Percentiles rank a stretch among this genome's conserved stretches.
phyloP scores from a whole-genome alignment of 2,113 vertebrate genomes.

The Malurus elegans region DNA sequence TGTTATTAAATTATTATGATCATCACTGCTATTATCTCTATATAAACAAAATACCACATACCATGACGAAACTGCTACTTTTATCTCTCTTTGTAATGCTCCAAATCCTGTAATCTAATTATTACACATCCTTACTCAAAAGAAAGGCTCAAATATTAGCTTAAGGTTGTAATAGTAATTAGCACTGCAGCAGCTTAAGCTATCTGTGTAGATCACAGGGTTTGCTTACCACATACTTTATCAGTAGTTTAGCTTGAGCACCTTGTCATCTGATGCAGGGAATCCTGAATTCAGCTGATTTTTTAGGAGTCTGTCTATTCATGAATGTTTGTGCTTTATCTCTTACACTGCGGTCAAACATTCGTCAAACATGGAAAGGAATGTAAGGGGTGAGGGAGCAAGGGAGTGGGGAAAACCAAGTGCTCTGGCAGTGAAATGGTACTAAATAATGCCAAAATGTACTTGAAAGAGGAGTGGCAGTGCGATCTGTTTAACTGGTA shows the following conservation, averaged over 20 bases:
- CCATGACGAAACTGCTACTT: slow-evolving; percentile 19
- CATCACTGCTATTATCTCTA: neutral
- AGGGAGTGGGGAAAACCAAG: neutral
- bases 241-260: neutral
- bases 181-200: slow-evolving; percentile 52
- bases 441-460: neutral
- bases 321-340: neutral
- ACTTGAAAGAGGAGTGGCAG: neutral
- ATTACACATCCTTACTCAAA: slow-evolving; percentile 60
- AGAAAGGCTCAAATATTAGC: slow-evolving; percentile 67
- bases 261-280: neutral
- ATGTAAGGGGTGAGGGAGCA: neutral
- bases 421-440: neutral
- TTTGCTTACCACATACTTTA: slow-evolving; percentile 29
- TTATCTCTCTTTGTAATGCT: slow-evolving; percentile 48
- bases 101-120: slow-evolving; percentile 71
- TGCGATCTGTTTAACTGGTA: neutral
- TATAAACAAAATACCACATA: slow-evolving; percentile 51
- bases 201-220: slow-evolving; percentile 33
- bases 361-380: neutral
- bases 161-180: slow-evolving; percentile 65
- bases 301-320: neutral
- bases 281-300: neutral
- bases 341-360: neutral
- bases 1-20: neutral